These are phyloP conservation scores for Acridotheres tristis DNA, from an alignment of 2,797 vertebrate species.

Conservation along the genomic window DNA sequence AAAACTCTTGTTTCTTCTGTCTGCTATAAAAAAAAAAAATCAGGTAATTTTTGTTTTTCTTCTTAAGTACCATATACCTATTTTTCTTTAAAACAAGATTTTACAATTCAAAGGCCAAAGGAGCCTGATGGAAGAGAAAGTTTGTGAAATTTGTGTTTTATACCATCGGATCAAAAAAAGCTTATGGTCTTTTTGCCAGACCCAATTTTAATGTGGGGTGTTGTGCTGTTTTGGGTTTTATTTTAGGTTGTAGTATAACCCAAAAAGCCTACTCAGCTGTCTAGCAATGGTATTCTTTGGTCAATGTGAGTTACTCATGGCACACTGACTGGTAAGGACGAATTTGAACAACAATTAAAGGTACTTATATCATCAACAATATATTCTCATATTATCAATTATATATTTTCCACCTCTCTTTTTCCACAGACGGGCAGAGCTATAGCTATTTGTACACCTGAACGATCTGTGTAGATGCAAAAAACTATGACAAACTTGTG, in stretches of 20 bases:
- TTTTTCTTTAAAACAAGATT: background rate
- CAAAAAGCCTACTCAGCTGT: background rate
- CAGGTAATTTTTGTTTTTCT: background rate
- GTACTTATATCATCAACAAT: background rate
- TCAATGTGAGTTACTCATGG: background rate
- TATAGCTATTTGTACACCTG: background rate
- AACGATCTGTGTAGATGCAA: background rate
- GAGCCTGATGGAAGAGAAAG: background rate
- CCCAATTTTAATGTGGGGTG: rapidly evolving
- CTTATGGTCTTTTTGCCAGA: background rate
- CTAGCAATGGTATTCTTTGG: background rate
- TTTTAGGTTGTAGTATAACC: background rate
- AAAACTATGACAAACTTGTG: background rate
- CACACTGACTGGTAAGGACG: background rate
- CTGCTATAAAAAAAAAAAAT: background rate
- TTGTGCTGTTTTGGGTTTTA: background rate
- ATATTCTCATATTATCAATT: background rate
- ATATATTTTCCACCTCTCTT: background rate
- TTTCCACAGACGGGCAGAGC: background rate
- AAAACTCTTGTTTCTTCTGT: background rate
- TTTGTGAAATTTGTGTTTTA: background rate
- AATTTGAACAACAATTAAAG: background rate
- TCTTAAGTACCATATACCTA: background rate
- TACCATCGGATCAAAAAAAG: background rate
- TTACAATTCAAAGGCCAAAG: background rate